Evolutionary conservation across 1,140 invertebrate species (phyloP).

Genomic region (Cryptotermes secundus): DNA sequence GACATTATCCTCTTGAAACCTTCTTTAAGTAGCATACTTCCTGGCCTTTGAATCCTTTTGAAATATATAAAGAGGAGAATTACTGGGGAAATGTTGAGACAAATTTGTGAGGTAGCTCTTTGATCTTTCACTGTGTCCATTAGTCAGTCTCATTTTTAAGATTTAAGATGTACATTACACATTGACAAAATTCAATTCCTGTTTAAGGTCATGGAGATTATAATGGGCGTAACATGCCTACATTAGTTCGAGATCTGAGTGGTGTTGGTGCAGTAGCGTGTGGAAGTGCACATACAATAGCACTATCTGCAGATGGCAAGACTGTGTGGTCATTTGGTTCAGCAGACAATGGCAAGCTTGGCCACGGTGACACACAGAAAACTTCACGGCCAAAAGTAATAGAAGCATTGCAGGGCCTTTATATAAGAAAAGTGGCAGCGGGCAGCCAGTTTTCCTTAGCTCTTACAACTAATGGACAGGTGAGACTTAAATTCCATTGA

Average conservation of each 20-base stretch:
- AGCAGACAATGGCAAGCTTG: constrained; percentile 62
- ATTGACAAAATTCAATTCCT: too few species aligned
- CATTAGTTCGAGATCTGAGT: constrained; percentile 57
- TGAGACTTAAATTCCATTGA: constrained; percentile 38
- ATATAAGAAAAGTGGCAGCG: constrained; percentile 60
- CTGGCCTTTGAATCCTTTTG: too few species aligned
- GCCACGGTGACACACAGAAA: constrained; percentile 59
- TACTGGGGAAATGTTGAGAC: too few species aligned
- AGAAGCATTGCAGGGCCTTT: constrained; percentile 60
- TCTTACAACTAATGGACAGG: constrained; percentile 57
- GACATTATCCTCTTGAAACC: too few species aligned
- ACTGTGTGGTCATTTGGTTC: constrained; percentile 67
- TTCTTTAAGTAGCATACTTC: too few species aligned
- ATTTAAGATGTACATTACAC: too few species aligned
- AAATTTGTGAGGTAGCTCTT: too few species aligned
- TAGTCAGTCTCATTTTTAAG: too few species aligned
- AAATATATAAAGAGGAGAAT: too few species aligned
- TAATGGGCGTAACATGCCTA: constrained; percentile 56
- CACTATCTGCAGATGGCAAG: constrained; percentile 60
- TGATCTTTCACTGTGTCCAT: too few species aligned
- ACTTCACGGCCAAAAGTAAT: constrained; percentile 60
- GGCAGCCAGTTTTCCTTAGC: constrained; percentile 62
- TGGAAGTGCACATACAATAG: constrained; percentile 64
- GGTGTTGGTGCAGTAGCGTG: constrained; percentile 62
- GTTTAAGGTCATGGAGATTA: constrained; percentile 56